Percentiles rank a stretch among this genome's conserved stretches.
phyloP scores from a whole-genome alignment of 2,888 invertebrate species.

The Hermodice carunculata region DNA sequence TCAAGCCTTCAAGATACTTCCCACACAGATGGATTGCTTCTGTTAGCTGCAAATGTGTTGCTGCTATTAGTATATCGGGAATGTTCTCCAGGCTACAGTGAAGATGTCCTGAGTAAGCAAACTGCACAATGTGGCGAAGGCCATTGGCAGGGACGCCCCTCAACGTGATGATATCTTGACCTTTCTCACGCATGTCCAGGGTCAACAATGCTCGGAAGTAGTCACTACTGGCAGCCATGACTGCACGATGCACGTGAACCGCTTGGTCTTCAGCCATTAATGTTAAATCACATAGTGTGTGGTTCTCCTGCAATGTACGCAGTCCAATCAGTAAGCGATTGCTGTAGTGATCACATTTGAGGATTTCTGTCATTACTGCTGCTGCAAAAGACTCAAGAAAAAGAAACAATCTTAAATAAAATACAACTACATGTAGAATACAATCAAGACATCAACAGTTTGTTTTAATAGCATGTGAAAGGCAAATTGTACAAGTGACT shows the following conservation, averaged over 20 bases:
- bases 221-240: conserved; percentile 36
- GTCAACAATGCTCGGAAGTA: conserved; percentile 33
- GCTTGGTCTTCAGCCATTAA: conserved; percentile 21
- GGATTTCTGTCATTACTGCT: conserved; percentile 5
- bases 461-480: too few relatives aligned
- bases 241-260: conserved; percentile 27
- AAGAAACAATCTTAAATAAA: too few relatives aligned
- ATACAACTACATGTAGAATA: too few relatives aligned
- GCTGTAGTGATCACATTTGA: conserved; percentile 10
- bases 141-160: conserved; percentile 30
- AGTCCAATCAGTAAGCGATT: conserved; percentile 21
- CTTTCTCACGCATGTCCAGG: conserved; percentile 30
- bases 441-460: too few relatives aligned
- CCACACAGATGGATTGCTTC: conserved; percentile 26
- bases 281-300: conserved; percentile 29
- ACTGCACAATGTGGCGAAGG: conserved; percentile 26
- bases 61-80: conserved; percentile 33
- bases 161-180: conserved; percentile 12
- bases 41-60: conserved; percentile 34
- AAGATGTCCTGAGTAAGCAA: conserved; percentile 33
- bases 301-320: conserved; percentile 10
- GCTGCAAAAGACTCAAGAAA: too few relatives aligned
- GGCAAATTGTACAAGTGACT: too few relatives aligned
- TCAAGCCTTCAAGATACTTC: conserved; percentile 10
- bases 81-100: conserved; percentile 30